Evolutionary conservation across 1,140 invertebrate species (phyloP), one percentile per base, ranked within the genome.

Genomic region (Plectus sambesii): DNA sequence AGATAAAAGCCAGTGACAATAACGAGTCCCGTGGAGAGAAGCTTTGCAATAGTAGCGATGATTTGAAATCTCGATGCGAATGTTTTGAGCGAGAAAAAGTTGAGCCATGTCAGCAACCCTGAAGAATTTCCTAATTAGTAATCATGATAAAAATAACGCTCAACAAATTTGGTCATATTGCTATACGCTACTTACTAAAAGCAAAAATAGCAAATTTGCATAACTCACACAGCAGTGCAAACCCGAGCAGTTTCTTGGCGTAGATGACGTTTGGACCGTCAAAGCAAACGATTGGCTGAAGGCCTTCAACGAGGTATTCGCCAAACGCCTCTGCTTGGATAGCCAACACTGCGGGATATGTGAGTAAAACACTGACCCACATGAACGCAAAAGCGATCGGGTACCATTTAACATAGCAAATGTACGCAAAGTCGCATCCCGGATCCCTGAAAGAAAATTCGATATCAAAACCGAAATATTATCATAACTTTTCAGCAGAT

Each of bases 371-470:
- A 12, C 51, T 55, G 3, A 66, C 63, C 62, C 62, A 66, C 63
- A 66, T 66, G 42, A 66, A 66, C 6, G 65, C 56, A 41, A 66
- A 66, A 8, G 63, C 63, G 42, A 48, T 41, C 9, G 53, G 9
- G 19, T 58, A 68, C 63, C 63, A 66, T 51, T 69, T 66, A 3
- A 66, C 63, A 42, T 66, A 66, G 37, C 63, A 66, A 42, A 66
- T 68, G 45, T 66, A 66, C 15, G 63, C 66, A 36, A 66, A 66
- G 45, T 66, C 63, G 53, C 62, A 66, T 17, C 63, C 63, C 9
- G 58, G 48, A 47, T 58, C 58, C 23, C 55, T n/a, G n/a, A n/a
- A n/a, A n/a, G n/a, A n/a, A n/a, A n/a, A n/a, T n/a, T n/a, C n/a
- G n/a, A n/a, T n/a, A n/a, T n/a, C n/a, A n/a, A n/a, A n/a, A n/a